These are phyloP conservation scores for Sarcophaga peregrina DNA, from an alignment of 1,140 invertebrate genomes.

Conservation along the genomic window DNA sequence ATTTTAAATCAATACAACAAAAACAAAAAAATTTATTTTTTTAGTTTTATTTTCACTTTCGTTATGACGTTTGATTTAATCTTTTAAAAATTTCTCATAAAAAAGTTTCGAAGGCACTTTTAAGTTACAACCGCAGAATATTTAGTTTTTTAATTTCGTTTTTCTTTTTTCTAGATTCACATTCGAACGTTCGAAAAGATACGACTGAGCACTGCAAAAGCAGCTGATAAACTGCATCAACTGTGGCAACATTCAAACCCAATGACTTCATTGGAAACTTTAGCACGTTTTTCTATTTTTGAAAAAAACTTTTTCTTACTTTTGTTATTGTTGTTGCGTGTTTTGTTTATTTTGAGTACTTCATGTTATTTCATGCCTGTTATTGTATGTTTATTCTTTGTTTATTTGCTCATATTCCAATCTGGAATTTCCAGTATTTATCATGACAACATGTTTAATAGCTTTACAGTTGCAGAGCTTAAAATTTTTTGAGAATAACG, in stretches of 20 bases:
- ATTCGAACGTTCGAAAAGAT: conserved; percentile 22
- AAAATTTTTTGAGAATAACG: neutral
- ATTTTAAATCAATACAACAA: too few relatives aligned
- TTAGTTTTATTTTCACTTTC: neutral
- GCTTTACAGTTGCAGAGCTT: conserved; percentile 2
- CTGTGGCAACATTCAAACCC: conserved; percentile 37
- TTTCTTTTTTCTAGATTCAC: neutral
- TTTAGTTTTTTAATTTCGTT: neutral
- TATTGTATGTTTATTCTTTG: neutral
- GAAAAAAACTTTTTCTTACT: neutral
- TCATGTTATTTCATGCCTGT: neutral
- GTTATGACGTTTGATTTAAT: neutral
- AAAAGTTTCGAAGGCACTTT: neutral
- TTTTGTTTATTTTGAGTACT: conserved; percentile 31
- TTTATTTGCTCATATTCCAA: neutral
- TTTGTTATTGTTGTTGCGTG: neutral
- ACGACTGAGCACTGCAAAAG: conserved; percentile 37
- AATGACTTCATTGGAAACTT: conserved; percentile 38
- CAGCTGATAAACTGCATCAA: conserved; percentile 40
- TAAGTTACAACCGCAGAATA: neutral
- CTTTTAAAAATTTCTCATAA: conserved; percentile 1
- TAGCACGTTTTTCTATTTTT: conserved; percentile 29
- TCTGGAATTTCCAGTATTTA: conserved; percentile 4
- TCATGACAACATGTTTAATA: neutral
- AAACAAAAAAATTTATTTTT: neutral